Evolutionary conservation across 2,888 invertebrate species (phyloP), one percentile per base, ranked within the genome.

Genomic region (Balanococcus diminutus): DNA sequence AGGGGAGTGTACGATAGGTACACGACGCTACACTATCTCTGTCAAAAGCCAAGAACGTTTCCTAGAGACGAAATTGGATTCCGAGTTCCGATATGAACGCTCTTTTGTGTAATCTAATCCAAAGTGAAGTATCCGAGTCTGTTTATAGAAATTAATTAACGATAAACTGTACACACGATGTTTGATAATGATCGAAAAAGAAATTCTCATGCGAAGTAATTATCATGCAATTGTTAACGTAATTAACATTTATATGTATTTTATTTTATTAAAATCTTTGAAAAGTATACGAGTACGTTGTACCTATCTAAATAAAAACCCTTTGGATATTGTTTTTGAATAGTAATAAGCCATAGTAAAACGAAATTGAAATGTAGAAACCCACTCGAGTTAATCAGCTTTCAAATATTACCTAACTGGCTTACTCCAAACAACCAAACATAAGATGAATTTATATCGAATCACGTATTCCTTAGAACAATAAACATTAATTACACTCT

Each of bases 401-500:
- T 79, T 79, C 75, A 32, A 79, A 79, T 36, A 79, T 79, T 28
- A 36, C n/a, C n/a, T 79, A 79, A 79, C 31, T 79, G 75, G 36
- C 75, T 79, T 79, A 32, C 19, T 79, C 1, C 56, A 56, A 56
- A 56, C 56, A 56, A 56, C 8, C 75, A 19, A 79, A 36, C 36
- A 72, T 14, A 19, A 79, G n/a, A 32, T 36, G 75, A 32, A 79
- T 36, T 72, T 79, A n/a, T 19, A 79, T 79, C 25, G 32, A 67
- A 36, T 36, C 75, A 79, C 75, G 75, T 79, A 16, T 79, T 9
- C 75, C 4, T 79, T 79, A 79, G 36, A 79, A 79, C 75, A 79
- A 79, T 79, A 79, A 28, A 36, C 75, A 79, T 79, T 79, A 79
- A 79, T 79, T 79, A 79, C 75, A 79, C 36, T 79, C 75, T 19